These are phyloP conservation scores for Osedax frankpressi DNA, from an alignment of 2,888 invertebrate species.

Conservation along the genomic window DNA sequence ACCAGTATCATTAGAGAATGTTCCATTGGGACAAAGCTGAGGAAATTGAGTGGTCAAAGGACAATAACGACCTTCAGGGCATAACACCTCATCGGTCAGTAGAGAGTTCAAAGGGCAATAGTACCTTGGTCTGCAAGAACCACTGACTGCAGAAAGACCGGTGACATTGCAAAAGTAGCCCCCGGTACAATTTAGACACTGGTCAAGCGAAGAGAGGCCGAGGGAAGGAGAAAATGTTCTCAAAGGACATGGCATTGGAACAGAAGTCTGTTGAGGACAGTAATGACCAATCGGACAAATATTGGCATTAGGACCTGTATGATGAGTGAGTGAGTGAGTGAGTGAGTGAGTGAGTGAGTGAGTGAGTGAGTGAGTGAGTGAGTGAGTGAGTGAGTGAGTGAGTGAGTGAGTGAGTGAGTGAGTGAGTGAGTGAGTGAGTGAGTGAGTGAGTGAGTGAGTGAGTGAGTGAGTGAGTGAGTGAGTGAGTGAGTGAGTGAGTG, in stretches of 20 bases:
- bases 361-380: background rate
- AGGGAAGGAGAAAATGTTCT: constrained; percentile 35
- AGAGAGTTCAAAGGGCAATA: constrained; percentile 37
- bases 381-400: background rate
- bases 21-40: constrained; percentile 37
- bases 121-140: constrained; percentile 35
- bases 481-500: background rate
- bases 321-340: background rate
- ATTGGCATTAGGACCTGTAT: constrained; percentile 33
- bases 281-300: constrained; percentile 38
- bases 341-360: background rate
- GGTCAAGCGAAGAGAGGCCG: constrained; percentile 28
- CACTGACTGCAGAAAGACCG: constrained; percentile 35
- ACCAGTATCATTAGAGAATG: constrained; percentile 35
- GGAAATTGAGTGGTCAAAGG: constrained; percentile 33
- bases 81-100: constrained; percentile 29
- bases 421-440: background rate
- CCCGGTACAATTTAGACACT: constrained; percentile 42
- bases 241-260: constrained; percentile 37
- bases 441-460: background rate
- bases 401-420: background rate
- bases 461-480: background rate
- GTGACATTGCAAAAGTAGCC: constrained; percentile 40
- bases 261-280: constrained; percentile 37
- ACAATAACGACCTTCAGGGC: constrained; percentile 39